Evolutionary conservation across 2,113 vertebrate species (phyloP), one percentile per base, ranked within the genome.

Genomic region (Engraulis encrasicolus): DNA sequence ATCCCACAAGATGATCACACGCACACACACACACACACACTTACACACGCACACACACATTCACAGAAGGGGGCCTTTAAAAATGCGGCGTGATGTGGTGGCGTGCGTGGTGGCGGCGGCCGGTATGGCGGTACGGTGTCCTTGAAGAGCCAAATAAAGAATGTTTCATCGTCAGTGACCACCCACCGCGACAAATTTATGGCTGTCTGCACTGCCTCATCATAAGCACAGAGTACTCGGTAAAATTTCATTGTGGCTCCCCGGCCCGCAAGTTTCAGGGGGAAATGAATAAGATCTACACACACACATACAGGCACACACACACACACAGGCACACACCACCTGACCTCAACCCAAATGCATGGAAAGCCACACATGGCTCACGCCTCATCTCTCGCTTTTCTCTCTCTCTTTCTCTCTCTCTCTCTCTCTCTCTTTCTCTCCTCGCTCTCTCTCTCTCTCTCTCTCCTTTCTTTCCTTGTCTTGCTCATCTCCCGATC

Each of bases 81-180:
- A 88, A 83, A 82, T 49, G 81, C 82, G 82, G 82, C 81, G 82
- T 61, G n/a, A n/a, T n/a, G n/a, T n/a, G n/a, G n/a, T n/a, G n/a
- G n/a, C n/a, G n/a, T n/a, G n/a, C n/a, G n/a, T n/a, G n/a, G n/a
- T n/a, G n/a, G n/a, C n/a, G n/a, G n/a, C n/a, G n/a, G n/a, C n/a
- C n/a, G n/a, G n/a, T n/a, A n/a, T n/a, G n/a, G n/a, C n/a, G n/a
- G n/a, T n/a, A n/a, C n/a, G 38, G 78, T 88, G 88, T 89, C 89
- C 90, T 91, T 91, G 89, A 89, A 91, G 81, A 74, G 84, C 81
- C 85, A 88, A 90, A 90, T 89, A 89, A 89, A 88, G 88, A 89
- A 88, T 82, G 78, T 84, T 91, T 89, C 77, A 87, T 87, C 87
- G 86, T 85, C 89, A 90, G 79, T 88, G 88, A 89, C 87, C 86